These are phyloP conservation scores for Sphenodon punctatus DNA, from an alignment of 2,797 vertebrate genomes.

Conservation along the genomic window DNA sequence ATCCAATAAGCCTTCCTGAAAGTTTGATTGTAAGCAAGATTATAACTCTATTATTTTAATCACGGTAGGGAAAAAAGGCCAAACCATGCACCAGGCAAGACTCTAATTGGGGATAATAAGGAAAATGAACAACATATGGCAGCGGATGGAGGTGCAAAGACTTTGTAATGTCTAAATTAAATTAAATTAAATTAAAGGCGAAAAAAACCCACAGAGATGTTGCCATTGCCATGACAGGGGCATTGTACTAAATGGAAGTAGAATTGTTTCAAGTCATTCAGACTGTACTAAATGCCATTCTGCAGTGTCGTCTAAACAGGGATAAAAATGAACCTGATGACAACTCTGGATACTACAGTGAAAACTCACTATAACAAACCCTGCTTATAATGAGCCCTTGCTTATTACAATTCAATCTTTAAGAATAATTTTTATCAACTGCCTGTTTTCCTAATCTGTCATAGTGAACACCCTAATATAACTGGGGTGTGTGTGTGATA, in stretches of 20 bases:
- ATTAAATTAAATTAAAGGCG: conserved; percentile 60
- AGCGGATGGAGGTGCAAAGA: conserved; percentile 51
- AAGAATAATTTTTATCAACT: too few relatives aligned
- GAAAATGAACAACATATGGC: conserved; percentile 64
- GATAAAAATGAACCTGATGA: neutral
- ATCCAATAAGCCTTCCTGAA: conserved; percentile 58
- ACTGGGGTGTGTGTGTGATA: too few relatives aligned
- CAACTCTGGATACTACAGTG: too few relatives aligned
- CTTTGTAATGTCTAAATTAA: conserved; percentile 71
- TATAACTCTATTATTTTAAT: conserved; percentile 66
- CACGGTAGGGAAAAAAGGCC: conserved; percentile 45
- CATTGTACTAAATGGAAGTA: conserved; percentile 15
- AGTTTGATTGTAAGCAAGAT: conserved; percentile 69
- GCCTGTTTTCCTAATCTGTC: too few relatives aligned
- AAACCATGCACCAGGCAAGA: conserved; percentile 51
- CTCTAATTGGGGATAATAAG: conserved; percentile 72
- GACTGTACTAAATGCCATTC: neutral
- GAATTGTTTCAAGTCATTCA: conserved; percentile 10
- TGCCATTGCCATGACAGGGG: conserved; percentile 35
- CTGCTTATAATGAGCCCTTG: too few relatives aligned
- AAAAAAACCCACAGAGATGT: conserved; percentile 29
- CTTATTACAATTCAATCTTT: too few relatives aligned
- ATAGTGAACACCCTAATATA: too few relatives aligned
- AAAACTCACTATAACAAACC: too few relatives aligned
- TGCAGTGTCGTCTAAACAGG: neutral